These are phyloP conservation scores for Apaloderma vittatum DNA, from an alignment of 2,113 vertebrate species.

Conservation along the genomic window DNA sequence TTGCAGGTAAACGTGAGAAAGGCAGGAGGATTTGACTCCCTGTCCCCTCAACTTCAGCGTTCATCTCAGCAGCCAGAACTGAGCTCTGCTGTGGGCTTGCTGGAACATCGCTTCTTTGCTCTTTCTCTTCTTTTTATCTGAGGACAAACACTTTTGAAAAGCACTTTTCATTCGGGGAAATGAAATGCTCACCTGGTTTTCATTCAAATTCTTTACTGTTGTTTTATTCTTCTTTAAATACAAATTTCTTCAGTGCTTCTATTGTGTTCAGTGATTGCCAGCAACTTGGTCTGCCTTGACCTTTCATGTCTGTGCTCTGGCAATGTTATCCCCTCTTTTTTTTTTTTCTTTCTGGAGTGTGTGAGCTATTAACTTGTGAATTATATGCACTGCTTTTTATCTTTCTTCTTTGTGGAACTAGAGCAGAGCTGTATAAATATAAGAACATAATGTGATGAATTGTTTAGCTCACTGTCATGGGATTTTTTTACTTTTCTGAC, in stretches of 20 bases:
- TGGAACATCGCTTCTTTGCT: not conserved
- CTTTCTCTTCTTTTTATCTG: not conserved
- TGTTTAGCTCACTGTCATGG: not conserved
- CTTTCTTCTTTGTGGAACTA: conserved; percentile 8
- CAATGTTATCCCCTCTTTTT: not conserved
- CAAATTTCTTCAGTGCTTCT: not conserved
- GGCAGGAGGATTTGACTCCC: not conserved
- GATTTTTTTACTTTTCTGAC: not conserved
- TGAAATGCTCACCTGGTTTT: not conserved
- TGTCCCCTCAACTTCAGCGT: not conserved
- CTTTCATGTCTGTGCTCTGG: conserved; percentile 23
- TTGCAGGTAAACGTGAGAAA: not conserved
- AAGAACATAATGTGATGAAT: not conserved
- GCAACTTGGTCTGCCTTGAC: conserved; percentile 21
- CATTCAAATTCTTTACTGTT: conserved; percentile 9
- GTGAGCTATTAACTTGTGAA: conserved; percentile 1
- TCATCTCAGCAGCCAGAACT: not conserved
- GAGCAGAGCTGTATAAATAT: conserved; percentile 18
- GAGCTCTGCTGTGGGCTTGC: not conserved
- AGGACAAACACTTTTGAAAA: conserved; percentile 20
- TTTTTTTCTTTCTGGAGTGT: conserved; percentile 30
- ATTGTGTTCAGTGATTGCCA: not conserved
- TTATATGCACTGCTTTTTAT: conserved; percentile 30
- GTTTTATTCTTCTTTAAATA: conserved; percentile 19
- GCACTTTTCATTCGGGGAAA: conserved; percentile 20